These are phyloP conservation scores for Cataglyphis livida DNA, from an alignment of 2,888 invertebrate species.

Conservation along the genomic window DNA sequence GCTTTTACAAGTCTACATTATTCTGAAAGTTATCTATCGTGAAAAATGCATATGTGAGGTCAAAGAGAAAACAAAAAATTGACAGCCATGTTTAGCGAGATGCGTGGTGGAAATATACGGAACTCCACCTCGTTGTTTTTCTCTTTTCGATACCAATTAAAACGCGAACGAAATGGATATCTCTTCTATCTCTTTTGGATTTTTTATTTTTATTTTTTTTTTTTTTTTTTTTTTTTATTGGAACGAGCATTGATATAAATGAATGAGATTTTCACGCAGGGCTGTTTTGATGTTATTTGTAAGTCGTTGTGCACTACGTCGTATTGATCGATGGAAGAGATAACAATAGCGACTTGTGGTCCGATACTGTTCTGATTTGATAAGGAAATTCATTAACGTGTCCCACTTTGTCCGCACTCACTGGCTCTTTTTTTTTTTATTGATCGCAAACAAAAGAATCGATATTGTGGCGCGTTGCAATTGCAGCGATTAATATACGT, in stretches of 20 bases:
- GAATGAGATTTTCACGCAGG: slow-evolving; percentile 66
- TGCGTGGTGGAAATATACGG: slow-evolving; percentile 20
- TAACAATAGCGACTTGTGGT: slow-evolving; percentile 67
- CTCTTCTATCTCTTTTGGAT: slow-evolving; percentile 7
- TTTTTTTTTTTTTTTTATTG: slow-evolving; percentile 7
- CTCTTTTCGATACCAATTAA: slow-evolving; percentile 49
- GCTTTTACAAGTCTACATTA: slow-evolving; percentile 6
- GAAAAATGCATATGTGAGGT: slow-evolving; percentile 35
- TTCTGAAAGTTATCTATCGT: slow-evolving; percentile 26
- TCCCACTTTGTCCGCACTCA: slow-evolving; percentile 75
- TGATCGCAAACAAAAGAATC: slow-evolving; percentile 17
- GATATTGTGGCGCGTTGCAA: slow-evolving; percentile 26
- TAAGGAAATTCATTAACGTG: slow-evolving; percentile 83
- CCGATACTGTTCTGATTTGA: slow-evolving; percentile 77
- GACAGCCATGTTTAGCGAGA: slow-evolving; percentile 43
- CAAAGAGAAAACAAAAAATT: slow-evolving; percentile 42
- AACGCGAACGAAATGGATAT: slow-evolving; percentile 26
- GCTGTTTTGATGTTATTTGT: slow-evolving; percentile 70
- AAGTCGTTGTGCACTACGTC: slow-evolving; percentile 69
- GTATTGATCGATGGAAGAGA: slow-evolving; percentile 70
- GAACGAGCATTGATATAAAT: slow-evolving; percentile 53
- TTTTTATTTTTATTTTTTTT: not conserved
- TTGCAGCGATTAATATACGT: slow-evolving; percentile 21
- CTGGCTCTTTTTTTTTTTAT: slow-evolving; percentile 19
- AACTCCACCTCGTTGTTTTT: slow-evolving; percentile 33